Base-by-base conservation (phyloP, 2,797 vertebrate species). In the Taeniopygia guttata region DNA sequence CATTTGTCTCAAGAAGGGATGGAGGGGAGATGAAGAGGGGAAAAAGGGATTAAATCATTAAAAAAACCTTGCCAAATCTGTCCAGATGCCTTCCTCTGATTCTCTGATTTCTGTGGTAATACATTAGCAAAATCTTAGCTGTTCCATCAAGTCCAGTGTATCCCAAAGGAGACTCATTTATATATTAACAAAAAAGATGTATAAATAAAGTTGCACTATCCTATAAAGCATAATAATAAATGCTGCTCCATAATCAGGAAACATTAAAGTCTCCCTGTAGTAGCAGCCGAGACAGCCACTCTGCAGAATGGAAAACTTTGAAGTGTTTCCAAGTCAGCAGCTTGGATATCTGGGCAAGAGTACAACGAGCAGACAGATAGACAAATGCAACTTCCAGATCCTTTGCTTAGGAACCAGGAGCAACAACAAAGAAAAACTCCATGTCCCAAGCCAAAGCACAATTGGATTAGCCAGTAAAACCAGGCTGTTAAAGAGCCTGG, bases 271-370 rank as follows among this genome's bases (percentile, higher is more conserved):
- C 43, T 73, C 82, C 70, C 68, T 32, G 56, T 75, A 73, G 68
- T 15, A 90, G 91, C 80, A 88, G 83, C 64, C 1, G 5, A 95
- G 88, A 94, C 87, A 96, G 75, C 8, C 38, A 25, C 73, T 94
- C 87, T 73, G 62, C 91, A 93, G 89, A 89, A 73, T 40, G 73
- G 75, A 89, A 85, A n/a, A 64, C 69, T 97, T 84, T 93, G 77
- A 96, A 94, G 89, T 84, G 27, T 29, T 94, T 97, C 94, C 91
- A 95, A 81, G 91, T 84, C 66, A 92, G 83, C 56, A 88, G 92
- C 79, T 92, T 95, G 95, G 74, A 29, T 66, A 94, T 87, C 56
- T 90, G 81, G 76, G 90, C 89, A 96, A 49, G 73, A 93, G 52
- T 74, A 63, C 78, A 95, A 76, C 74, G 38, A 70, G 58, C 69